Percentiles rank a stretch among this genome's conserved stretches.
phyloP scores from a whole-genome alignment of 23 tunicate genomes.

The Halocynthia aurantium region DNA sequence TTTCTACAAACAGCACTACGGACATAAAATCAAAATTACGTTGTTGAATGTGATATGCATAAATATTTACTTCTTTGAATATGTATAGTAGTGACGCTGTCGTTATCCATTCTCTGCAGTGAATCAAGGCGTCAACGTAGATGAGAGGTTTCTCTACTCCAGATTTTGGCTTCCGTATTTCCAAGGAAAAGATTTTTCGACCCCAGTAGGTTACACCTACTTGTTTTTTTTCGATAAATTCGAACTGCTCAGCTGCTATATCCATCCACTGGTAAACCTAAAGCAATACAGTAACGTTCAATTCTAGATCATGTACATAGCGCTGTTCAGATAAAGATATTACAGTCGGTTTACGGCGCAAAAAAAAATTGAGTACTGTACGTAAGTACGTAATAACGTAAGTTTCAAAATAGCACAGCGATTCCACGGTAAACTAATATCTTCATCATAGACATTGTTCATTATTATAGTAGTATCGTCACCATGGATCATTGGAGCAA shows the following conservation, averaged over 20 bases:
- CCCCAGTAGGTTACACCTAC: slow-evolving; percentile 43
- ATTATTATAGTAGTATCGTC: too few species aligned
- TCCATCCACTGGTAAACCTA: slow-evolving; percentile 50
- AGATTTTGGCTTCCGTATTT: slow-evolving; percentile 28
- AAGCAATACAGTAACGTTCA: neutral
- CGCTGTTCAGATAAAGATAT: too few species aligned
- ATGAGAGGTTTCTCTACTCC: slow-evolving; percentile 33
- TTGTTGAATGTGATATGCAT: neutral
- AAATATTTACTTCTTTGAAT: slow-evolving; percentile 44
- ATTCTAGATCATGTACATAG: too few species aligned
- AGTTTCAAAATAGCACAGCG: too few species aligned
- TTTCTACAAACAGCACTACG: neutral
- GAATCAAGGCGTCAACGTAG: slow-evolving; percentile 60
- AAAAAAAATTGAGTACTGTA: too few species aligned
- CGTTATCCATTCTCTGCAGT: slow-evolving; percentile 68
- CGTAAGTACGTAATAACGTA: too few species aligned
- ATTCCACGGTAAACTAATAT: too few species aligned
- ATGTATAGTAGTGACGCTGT: slow-evolving; percentile 37
- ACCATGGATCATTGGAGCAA: neutral
- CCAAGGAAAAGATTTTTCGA: slow-evolving; percentile 45
- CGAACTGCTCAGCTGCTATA: slow-evolving; percentile 16
- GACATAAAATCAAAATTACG: neutral
- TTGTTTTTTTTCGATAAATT: slow-evolving; percentile 9
- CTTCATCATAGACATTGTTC: too few species aligned
- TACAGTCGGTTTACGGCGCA: too few species aligned